Base-by-base conservation (phyloP, 2,888 invertebrate species). In the Cataglyphis livida region DNA sequence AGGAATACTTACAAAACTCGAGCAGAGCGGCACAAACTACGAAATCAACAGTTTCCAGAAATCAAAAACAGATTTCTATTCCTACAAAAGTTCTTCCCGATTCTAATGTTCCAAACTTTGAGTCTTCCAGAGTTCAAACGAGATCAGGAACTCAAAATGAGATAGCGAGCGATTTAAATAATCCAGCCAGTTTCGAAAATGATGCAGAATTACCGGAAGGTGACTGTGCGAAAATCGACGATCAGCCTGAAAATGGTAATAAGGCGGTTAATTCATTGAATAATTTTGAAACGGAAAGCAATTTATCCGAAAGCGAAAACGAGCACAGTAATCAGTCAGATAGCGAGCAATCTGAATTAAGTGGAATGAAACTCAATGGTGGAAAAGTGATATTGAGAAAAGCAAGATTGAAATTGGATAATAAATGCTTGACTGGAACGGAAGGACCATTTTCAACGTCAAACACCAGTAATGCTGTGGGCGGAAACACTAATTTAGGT, bases 371-470 rank as follows among this genome's bases (percentile, higher is more conserved):
- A 88, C 92, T 96, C 62, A 94, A 95, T 41, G 95, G 96, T 90
- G 96, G 96, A 15, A 96, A 96, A 93, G 96, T 97, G 35, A 96
- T 97, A 82, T 95, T 97, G 74, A 95, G 97, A 84, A 97, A 97
- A 93, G 97, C 97, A 12, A 95, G 96, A 89, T 94, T 97, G 82
- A 96, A 97, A 90, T 93, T 97, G 82, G 96, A 96, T 91, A 94
- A 93, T 75, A 93, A 93, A 83, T 91, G 90, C 78, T 83, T 92
- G n/a, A 90, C 92, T 18, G 94, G 94, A 7, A 93, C 96, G 68
- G 97, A 97, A 95, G 97, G 97, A 70, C 97, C 97, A 74, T 97
- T 97, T 92, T 97, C 97, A 59, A 93, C 92, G 10, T 91, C 93
- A 44, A 94, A 91, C 83, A 88, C 87, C 83, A 91, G 92, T 44